A percentile compares a stretch with the other conserved stretches of the same genome.
Conservation (phyloP, 2,113 vertebrate species). For the Romanogobio albipinnatus region DNA sequence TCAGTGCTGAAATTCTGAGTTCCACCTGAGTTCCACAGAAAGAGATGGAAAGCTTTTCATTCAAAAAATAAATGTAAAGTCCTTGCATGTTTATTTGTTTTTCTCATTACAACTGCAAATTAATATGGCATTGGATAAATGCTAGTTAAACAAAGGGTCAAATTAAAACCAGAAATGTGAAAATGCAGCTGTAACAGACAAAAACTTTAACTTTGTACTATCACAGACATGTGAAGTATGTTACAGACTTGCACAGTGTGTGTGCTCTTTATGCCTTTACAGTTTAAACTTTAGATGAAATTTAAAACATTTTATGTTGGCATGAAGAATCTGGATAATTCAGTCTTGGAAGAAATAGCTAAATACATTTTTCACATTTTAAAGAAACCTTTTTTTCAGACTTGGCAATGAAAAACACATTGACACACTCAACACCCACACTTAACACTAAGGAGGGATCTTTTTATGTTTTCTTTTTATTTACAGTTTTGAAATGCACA, state of each 20-base stretch:
- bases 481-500: background rate
- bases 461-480: conserved; percentile 11
- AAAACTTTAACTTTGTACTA: background rate
- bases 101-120: background rate
- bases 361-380: background rate
- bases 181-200: background rate
- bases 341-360: background rate
- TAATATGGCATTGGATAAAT: background rate
- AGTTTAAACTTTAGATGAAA: background rate
- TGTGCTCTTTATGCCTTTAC: background rate
- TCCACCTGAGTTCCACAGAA: background rate
- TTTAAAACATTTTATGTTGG: background rate
- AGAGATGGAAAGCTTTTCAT: background rate
- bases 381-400: background rate
- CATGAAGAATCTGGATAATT: background rate
- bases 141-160: background rate
- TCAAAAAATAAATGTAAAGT: background rate
- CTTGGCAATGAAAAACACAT: conserved; percentile 13
- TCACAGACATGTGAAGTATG: background rate
- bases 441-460: background rate
- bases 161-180: background rate
- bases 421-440: background rate
- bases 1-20: too few species aligned
- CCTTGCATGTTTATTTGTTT: background rate
- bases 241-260: background rate